Evolutionary conservation across 2,797 vertebrate genomes (phyloP), one percentile per base, ranked within the genome.

Genomic region (Microctenopoma stevenorrisi): DNA sequence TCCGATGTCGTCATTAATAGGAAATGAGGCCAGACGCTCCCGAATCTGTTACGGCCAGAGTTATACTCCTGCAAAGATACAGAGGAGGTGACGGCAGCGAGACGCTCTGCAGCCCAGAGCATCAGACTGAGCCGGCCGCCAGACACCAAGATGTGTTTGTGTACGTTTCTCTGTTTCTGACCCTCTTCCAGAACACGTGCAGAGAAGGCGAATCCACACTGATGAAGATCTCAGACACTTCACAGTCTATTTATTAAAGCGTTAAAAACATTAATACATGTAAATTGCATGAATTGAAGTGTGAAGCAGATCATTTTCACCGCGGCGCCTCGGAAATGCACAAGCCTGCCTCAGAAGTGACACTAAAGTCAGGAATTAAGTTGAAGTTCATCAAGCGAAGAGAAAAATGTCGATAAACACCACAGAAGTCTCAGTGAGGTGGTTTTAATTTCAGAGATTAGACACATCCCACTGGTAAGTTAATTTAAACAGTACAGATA

Each of bases 231-330:
- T 53, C 57, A 69, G 42, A 65, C 43, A 28, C 77, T 63, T 81
- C 72, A 71, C 72, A 84, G 69, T 73, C 64, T 54, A 72, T 81
- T 85, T 85, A 62, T 84, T 70, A 74, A 43, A 74, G 63, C 26
- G 48, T 53, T 56, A 83, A 76, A 83, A 47, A 64, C 62, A 75
- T 79, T 82, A 80, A 85, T 65, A 76, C 78, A 74, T 86, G 78
- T 79, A 81, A 81, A 86, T 83, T 87, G 67, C 73, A 65, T 71
- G 69, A 79, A 58, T 28, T 72, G 80, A 59, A 77, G 86, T 83
- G 85, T 82, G 82, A 82, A 88, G 64, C 53, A 43, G 74, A 72
- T 71, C 30, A 68, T 80, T 80, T 79, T 66, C 68, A 33, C 16
- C 3, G 57, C 74, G 25, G 64, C 26, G 53, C 53, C 53, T 54